A percentile compares a stretch with the other conserved stretches of the same genome.
Conservation (phyloP, 2,113 vertebrate species). For the Edolisoma coerulescens region DNA sequence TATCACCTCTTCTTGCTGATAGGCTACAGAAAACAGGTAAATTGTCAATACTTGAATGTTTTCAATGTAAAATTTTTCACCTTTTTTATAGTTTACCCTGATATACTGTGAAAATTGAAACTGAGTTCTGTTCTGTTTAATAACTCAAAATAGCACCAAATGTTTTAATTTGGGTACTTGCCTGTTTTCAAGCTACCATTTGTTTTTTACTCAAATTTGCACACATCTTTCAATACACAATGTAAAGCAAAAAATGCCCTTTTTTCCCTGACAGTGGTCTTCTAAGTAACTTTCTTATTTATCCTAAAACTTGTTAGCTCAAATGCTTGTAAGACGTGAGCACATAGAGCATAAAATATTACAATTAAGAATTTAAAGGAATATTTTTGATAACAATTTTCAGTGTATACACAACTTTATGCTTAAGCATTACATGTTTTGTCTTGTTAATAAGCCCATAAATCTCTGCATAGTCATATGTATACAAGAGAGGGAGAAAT, state of each 20-base stretch:
- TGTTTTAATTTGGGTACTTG: neutral
- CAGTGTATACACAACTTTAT: neutral
- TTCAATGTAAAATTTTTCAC: neutral
- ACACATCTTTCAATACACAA: neutral
- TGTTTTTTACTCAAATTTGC: neutral
- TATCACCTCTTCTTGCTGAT: neutral
- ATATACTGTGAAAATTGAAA: neutral
- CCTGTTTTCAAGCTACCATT: neutral
- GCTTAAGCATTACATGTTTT: neutral
- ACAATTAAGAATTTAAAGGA: neutral
- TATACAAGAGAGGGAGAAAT: neutral
- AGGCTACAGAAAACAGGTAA: neutral
- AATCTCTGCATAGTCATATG: neutral
- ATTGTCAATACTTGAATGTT: neutral
- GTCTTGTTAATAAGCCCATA: neutral
- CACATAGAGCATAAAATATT: neutral
- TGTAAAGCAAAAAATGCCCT: neutral
- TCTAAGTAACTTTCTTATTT: neutral
- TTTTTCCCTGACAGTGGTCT: neutral
- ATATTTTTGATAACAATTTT: neutral
- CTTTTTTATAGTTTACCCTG: neutral
- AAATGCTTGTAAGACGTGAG: neutral
- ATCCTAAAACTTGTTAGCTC: neutral
- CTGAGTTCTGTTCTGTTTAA: neutral
- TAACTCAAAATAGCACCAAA: neutral